A percentile compares a stretch with the other conserved stretches of the same genome.
Conservation (phyloP, 2,797 vertebrate species). For the Melanotaenia nigrans region DNA sequence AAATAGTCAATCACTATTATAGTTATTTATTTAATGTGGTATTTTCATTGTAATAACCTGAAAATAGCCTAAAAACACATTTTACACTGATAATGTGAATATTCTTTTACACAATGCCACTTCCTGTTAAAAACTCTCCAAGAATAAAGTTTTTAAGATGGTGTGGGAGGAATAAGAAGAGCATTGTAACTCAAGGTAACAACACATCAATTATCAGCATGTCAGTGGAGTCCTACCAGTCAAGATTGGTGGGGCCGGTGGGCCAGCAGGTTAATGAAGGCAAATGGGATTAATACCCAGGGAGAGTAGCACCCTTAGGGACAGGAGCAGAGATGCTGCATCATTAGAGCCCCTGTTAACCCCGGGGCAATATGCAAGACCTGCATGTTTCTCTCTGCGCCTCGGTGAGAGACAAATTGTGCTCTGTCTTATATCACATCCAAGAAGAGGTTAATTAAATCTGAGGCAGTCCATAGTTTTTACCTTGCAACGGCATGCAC, state of each 20-base stretch:
- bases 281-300: slow-evolving; percentile 79
- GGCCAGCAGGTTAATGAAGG: slow-evolving; percentile 84
- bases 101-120: slow-evolving; percentile 24
- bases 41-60: not conserved
- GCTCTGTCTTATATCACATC: slow-evolving; percentile 22
- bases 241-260: slow-evolving; percentile 54
- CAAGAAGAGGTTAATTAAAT: slow-evolving; percentile 14
- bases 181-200: slow-evolving; percentile 79
- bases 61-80: not conserved
- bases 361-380: slow-evolving; percentile 46
- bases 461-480: not conserved
- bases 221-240: slow-evolving; percentile 64
- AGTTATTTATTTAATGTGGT: not conserved
- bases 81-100: slow-evolving; percentile 32
- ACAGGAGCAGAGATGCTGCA: slow-evolving; percentile 55
- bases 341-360: slow-evolving; percentile 75
- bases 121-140: slow-evolving; percentile 26
- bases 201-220: slow-evolving; percentile 78
- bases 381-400: slow-evolving; percentile 43
- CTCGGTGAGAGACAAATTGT: slow-evolving; percentile 68
- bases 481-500: not conserved
- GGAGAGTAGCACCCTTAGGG: slow-evolving; percentile 69
- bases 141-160: slow-evolving; percentile 53
- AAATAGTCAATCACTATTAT: not conserved
- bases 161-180: slow-evolving; percentile 72